These are phyloP conservation scores for Acanthornis magna DNA, from an alignment of 2,797 vertebrate genomes.

Conservation along the genomic window DNA sequence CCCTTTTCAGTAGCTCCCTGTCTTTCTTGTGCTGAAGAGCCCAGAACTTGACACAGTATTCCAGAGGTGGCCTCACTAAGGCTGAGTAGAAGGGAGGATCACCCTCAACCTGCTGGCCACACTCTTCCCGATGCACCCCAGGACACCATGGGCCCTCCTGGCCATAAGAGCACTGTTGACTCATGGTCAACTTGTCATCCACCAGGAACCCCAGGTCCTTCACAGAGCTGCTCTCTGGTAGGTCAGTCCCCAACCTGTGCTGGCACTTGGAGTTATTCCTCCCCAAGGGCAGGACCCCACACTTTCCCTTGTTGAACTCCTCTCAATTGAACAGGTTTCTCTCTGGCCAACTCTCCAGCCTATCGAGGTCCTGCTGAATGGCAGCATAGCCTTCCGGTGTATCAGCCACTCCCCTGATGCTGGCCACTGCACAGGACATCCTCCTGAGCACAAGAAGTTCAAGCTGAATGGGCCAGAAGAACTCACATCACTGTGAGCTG, in stretches of 20 bases:
- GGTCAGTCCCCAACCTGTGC: not conserved
- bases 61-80: not conserved
- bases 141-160: not conserved
- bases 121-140: rapidly evolving
- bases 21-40: not conserved
- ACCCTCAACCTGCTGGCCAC: rapidly evolving
- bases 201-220: not conserved
- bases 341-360: not conserved
- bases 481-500: not conserved
- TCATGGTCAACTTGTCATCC: not conserved
- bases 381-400: not conserved
- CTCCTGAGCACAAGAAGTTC: not conserved
- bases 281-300: not conserved
- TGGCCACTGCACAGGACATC: not conserved
- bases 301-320: not conserved
- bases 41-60: not conserved
- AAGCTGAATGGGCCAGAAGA: not conserved
- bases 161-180: not conserved
- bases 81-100: not conserved
- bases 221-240: not conserved
- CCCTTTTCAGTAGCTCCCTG: not conserved
- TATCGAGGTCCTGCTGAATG: not conserved
- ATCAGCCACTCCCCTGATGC: not conserved
- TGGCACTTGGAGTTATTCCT: not conserved
- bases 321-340: not conserved